phyloP scores from a whole-genome alignment of 92 coral and sea anemone species.

The Epizoanthus ramosus region DNA sequence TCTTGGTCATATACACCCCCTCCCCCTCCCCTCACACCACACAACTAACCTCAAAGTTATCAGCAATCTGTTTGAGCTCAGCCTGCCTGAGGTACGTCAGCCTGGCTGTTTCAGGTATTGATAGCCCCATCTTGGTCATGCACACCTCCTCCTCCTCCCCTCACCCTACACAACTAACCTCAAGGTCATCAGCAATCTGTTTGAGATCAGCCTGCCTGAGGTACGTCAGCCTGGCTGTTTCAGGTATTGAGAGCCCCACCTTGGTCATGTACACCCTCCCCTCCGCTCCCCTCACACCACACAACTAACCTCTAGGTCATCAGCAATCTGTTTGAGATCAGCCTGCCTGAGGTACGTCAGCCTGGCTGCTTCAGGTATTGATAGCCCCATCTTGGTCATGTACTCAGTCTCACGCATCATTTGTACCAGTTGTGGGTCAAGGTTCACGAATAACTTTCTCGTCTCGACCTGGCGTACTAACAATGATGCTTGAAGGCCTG shows the following conservation, averaged over 20 bases:
- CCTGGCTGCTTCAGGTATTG: conserved; percentile 75
- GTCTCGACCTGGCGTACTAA: conserved; percentile 79
- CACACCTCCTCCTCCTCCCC: neutral
- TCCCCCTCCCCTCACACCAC: neutral
- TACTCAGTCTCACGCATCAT: conserved; percentile 89
- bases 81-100: conserved; percentile 47
- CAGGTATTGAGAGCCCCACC: conserved; percentile 52
- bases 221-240: conserved; percentile 69
- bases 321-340: conserved; percentile 58
- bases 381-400: conserved; percentile 81
- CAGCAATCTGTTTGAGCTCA: conserved; percentile 56
- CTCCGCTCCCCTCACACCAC: neutral
- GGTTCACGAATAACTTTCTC: conserved; percentile 71
- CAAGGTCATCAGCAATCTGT: conserved; percentile 54
- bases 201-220: conserved; percentile 46
- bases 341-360: conserved; percentile 47
- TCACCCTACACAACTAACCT: conserved; percentile 30
- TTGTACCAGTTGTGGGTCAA: conserved; percentile 81
- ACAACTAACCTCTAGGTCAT: conserved; percentile 64
- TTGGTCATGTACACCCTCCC: neutral
- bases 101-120: conserved; percentile 75
- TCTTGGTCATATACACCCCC: neutral
- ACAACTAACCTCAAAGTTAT: conserved; percentile 63
- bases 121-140: conserved; percentile 81
- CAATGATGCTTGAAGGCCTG: conserved; percentile 83